These are phyloP conservation scores for Stomatorhinus ivindoensis DNA, from an alignment of 2,113 vertebrate species.

Conservation along the genomic window DNA sequence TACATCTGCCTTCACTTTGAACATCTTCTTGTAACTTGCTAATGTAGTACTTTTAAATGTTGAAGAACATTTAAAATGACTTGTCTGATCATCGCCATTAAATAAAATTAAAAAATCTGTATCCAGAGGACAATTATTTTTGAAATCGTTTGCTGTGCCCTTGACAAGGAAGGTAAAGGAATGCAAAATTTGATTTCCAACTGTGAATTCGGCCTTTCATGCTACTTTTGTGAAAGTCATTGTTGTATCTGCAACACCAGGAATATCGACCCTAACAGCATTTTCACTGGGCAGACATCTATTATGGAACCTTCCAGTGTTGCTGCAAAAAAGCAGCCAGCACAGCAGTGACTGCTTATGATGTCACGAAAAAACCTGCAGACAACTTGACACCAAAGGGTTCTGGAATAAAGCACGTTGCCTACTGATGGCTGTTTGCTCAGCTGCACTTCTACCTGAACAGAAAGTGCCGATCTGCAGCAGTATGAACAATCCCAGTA, in stretches of 20 bases:
- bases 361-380: background rate
- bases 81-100: background rate
- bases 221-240: background rate
- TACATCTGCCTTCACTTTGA: background rate
- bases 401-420: background rate
- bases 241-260: background rate
- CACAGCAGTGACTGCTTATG: background rate
- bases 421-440: background rate
- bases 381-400: background rate
- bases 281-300: background rate
- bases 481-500: background rate
- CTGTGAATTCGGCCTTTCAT: background rate
- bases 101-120: background rate
- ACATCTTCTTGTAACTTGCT: background rate
- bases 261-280: background rate
- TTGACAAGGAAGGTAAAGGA: background rate
- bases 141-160: background rate
- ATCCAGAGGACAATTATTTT: background rate
- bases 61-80: background rate
- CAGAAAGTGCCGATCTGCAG: background rate
- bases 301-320: background rate
- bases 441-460: background rate
- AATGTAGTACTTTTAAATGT: background rate
- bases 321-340: background rate
- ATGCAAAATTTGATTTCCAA: background rate